Evolutionary conservation across 2,888 invertebrate species (phyloP).

Genomic region (Ochropacha duplaris): DNA sequence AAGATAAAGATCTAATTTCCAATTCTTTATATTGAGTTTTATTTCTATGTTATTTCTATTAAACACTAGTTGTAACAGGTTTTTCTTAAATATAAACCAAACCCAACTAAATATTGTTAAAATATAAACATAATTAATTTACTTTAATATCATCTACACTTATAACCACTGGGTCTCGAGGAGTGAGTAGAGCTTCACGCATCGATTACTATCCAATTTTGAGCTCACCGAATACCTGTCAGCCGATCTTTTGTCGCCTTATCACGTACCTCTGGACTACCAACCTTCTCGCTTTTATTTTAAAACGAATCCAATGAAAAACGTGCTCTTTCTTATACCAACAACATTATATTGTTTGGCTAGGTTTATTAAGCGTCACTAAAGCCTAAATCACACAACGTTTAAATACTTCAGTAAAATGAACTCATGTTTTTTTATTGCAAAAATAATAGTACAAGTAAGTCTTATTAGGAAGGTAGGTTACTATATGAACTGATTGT

Average conservation of each 20-base stretch:
- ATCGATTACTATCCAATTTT: constrained; percentile 79
- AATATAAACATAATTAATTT: neutral
- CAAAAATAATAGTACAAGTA: neutral
- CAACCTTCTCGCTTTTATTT: constrained; percentile 57
- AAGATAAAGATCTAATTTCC: too few relatives aligned
- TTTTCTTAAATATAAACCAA: too few relatives aligned
- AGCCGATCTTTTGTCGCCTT: constrained; percentile 70
- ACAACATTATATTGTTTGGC: constrained; percentile 41
- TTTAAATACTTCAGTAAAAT: neutral
- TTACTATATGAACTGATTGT: too few relatives aligned
- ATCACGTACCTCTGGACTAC: constrained; percentile 61
- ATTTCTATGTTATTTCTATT: too few relatives aligned
- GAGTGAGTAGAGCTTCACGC: constrained; percentile 63
- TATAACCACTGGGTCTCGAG: constrained; percentile 24
- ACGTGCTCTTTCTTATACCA: constrained; percentile 55
- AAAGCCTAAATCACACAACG: neutral
- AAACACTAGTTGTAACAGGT: too few relatives aligned
- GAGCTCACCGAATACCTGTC: constrained; percentile 70
- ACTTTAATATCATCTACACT: constrained; percentile 13
- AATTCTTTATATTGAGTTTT: too few relatives aligned
- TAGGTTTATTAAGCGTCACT: constrained; percentile 33
- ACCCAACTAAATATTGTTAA: too few relatives aligned
- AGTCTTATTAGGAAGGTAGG: too few relatives aligned
- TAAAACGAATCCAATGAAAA: constrained; percentile 51
- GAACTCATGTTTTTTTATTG: neutral